Evolutionary conservation across 2,797 vertebrate species (phyloP).

Genomic region (Pseudocheirus occidentalis): DNA sequence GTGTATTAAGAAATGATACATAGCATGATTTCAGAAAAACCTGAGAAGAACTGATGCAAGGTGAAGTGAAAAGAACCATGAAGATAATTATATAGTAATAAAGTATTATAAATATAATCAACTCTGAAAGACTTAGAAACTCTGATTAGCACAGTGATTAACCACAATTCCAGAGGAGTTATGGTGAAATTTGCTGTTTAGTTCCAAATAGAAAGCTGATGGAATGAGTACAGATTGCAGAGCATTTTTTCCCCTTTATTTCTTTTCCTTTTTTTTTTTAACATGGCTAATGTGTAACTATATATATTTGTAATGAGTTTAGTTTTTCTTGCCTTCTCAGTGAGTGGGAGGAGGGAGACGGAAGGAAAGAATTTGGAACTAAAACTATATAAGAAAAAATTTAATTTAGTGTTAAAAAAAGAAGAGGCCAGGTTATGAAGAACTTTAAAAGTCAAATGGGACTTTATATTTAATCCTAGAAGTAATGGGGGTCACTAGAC

Average conservation of each 20-base stretch:
- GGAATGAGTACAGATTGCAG: background rate
- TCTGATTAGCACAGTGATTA: background rate
- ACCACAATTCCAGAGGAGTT: background rate
- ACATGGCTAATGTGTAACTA: background rate
- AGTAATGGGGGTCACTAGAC: background rate
- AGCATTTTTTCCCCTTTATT: background rate
- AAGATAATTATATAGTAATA: background rate
- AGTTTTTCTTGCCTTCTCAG: background rate
- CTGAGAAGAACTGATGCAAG: background rate
- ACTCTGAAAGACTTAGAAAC: background rate
- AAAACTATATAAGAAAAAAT: background rate
- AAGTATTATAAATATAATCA: background rate
- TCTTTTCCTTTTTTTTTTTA: background rate
- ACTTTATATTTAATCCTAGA: background rate
- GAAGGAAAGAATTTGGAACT: background rate
- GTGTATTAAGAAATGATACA: background rate
- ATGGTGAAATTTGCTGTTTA: background rate
- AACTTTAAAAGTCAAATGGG: background rate
- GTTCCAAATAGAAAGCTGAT: background rate
- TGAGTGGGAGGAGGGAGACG: background rate
- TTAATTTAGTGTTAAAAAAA: background rate
- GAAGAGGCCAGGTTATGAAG: background rate
- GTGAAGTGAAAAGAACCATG: background rate
- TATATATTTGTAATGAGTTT: background rate
- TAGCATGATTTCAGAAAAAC: background rate